Percentiles rank a stretch among this genome's conserved stretches.
Evolutionary conservation across 2,888 invertebrate genomes (phyloP).

Genomic region (Yponomeuta sedellus): DNA sequence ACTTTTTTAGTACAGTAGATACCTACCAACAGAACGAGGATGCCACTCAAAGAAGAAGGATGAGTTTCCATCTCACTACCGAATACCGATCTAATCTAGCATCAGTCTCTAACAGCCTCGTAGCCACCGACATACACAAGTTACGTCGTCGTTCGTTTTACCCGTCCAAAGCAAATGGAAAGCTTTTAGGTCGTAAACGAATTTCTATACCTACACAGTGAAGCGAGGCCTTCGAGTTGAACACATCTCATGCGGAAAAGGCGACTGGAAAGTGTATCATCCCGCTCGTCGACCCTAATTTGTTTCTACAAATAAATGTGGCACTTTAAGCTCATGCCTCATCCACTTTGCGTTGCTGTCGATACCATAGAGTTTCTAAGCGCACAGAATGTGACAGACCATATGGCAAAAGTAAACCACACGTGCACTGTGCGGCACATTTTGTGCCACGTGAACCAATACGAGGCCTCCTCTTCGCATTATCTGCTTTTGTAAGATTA

Average conservation of each 20-base stretch:
- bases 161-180: conserved; percentile 45
- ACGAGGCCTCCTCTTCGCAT: no score
- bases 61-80: neutral
- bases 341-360: conserved; percentile 4
- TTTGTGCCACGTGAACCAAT: no score
- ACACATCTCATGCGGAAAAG: conserved; percentile 17
- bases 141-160: conserved; percentile 29
- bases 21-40: neutral
- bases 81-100: neutral
- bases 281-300: conserved; percentile 11
- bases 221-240: conserved; percentile 10
- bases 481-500: no score
- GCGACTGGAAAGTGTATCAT: conserved; percentile 12
- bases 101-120: neutral
- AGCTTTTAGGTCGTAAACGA: conserved; percentile 64
- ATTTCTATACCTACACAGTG: conserved; percentile 39
- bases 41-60: neutral
- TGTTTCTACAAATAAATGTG: conserved; percentile 15
- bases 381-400: no score
- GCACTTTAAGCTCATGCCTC: conserved; percentile 3
- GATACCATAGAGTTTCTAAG: no score
- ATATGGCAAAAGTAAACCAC: no score
- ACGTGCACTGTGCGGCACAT: no score
- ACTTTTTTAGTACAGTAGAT: neutral
- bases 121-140: neutral